Conservation (phyloP, 2,797 vertebrate genomes). For the Erithacus rubecula region DNA sequence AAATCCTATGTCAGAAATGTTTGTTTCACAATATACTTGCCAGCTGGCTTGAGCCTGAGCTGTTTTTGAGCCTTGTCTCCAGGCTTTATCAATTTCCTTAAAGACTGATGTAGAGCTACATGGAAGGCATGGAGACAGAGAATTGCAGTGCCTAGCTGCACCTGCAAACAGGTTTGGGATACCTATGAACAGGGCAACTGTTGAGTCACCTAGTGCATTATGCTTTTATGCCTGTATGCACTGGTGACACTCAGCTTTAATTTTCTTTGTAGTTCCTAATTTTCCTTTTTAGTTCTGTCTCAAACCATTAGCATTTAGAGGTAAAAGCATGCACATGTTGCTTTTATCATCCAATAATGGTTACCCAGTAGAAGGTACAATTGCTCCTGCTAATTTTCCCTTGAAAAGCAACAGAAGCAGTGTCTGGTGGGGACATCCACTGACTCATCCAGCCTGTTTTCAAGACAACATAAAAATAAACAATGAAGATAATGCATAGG, state of each 20-base stretch:
- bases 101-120: background rate
- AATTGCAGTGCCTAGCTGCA: background rate
- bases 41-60: background rate
- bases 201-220: background rate
- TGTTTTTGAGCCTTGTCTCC: background rate
- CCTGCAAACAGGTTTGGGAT: background rate
- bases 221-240: background rate
- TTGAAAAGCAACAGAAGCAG: background rate
- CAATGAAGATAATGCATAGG: background rate
- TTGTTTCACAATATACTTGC: background rate
- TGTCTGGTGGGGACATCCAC: background rate
- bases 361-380: background rate
- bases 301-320: background rate
- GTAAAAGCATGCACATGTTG: background rate
- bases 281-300: background rate
- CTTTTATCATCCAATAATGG: background rate
- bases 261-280: background rate
- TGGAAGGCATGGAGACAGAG: background rate
- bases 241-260: background rate
- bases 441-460: background rate
- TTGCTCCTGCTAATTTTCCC: background rate
- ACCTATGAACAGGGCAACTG: background rate
- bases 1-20: background rate
- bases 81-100: background rate
- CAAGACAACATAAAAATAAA: background rate